Evolutionary conservation across 2,888 invertebrate genomes (phyloP), one percentile per base, ranked within the genome.

Genomic region (Nomada flava): DNA sequence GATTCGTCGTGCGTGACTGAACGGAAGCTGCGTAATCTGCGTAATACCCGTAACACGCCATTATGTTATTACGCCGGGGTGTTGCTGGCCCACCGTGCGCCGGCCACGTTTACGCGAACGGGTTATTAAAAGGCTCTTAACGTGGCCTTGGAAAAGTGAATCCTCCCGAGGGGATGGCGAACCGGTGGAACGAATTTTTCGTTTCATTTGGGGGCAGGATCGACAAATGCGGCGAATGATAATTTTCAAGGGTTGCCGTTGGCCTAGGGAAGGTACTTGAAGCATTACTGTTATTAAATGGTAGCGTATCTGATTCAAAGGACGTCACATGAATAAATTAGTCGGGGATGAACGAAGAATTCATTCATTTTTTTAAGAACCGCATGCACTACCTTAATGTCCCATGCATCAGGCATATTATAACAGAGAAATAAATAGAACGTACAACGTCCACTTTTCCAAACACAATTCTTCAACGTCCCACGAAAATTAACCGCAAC

Each of bases 1-100:
- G 84, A 90, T 90, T 89, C 86, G 89, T 90, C 88, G 88, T 89
- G 92, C 90, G 90, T 89, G 89, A 90, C 88, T 87, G 88, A 89
- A 90, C 89, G 89, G 85, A 91, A 92, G 90, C 91, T 90, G 88
- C 90, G 89, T 90, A 90, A 90, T 91, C 87, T 85, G 87, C 88
- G 90, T 91, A 91, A 90, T 91, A 88, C 86, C 89, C 89, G 86
- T 88, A 90, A 90, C 89, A 88, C 86, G 86, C 89, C 90, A 91
- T 91, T 91, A 91, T 88, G 89, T 89, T 90, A 89, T 91, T 91
- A 91, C 87, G 88, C 73, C 72, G 87, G 90, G 89, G 89, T 85
- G 89, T 90, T 90, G 82, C 83, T 70, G 79, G 78, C 63, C 68
- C 68, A 29, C 52, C 29, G 52, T 67, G 67, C 75, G 23, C 42